Evolutionary conservation across 1,140 invertebrate genomes (phyloP).

Genomic region (Maconellicoccus hirsutus): DNA sequence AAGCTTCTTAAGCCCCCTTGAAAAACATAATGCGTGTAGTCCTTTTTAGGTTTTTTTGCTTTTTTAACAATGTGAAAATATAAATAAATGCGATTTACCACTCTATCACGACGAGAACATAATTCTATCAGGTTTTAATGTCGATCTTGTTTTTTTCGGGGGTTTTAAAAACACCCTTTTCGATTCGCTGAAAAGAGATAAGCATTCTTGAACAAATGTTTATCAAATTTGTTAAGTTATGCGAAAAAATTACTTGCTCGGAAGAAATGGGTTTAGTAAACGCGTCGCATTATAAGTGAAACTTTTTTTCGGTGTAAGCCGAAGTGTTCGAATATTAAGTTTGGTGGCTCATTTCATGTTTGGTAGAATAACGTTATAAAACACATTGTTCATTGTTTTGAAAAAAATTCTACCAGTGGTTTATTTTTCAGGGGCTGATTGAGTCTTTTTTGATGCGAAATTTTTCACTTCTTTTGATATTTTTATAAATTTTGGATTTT

Average conservation of each 20-base stretch:
- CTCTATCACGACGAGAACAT: not conserved
- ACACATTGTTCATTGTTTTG: no score
- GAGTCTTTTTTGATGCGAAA: no score
- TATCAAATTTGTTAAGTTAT: conserved; percentile 6
- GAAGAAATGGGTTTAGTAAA: conserved; percentile 9
- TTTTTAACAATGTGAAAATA: not conserved
- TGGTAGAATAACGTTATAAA: not conserved
- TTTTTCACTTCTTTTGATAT: no score
- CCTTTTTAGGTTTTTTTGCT: no score
- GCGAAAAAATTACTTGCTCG: conserved; percentile 3
- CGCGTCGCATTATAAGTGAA: not conserved
- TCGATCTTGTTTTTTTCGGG: not conserved
- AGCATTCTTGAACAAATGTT: conserved; percentile 9
- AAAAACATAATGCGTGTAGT: conserved; percentile 1
- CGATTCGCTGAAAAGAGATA: not conserved
- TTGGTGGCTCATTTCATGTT: not conserved
- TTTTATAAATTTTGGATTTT: no score
- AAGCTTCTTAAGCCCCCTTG: not conserved
- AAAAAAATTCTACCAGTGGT: no score
- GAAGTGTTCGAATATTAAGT: not conserved
- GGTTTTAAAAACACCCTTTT: not conserved
- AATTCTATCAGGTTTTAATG: conserved; percentile 4
- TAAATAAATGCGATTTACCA: conserved; percentile 9
- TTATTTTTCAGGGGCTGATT: no score
- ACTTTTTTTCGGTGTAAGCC: not conserved